Percentiles rank a stretch among this genome's conserved stretches.
Conservation (phyloP, 2,888 invertebrate species). For the Frankliniella fusca region DNA sequence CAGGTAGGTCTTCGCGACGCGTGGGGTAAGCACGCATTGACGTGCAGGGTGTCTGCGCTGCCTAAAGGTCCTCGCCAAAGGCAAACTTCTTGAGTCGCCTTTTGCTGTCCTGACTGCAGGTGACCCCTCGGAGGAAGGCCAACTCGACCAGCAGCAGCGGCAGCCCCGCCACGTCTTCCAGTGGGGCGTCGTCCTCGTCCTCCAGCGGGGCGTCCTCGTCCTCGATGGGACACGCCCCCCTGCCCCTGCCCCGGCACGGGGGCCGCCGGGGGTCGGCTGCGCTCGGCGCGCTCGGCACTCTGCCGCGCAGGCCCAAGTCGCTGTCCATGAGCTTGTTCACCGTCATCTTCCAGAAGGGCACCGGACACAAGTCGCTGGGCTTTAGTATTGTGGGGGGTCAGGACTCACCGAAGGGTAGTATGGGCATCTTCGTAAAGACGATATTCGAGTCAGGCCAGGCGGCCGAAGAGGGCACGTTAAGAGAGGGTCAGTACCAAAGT, state of each 20-base stretch:
- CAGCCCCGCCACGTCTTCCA: background rate
- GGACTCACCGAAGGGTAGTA: conserved; percentile 80
- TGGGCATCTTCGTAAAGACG: conserved; percentile 86
- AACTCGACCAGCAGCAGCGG: background rate
- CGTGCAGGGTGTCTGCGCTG: no score
- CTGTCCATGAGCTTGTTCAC: conserved; percentile 46
- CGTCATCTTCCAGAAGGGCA: conserved; percentile 74
- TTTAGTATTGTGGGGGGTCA: conserved; percentile 87
- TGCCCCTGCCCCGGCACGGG: conserved; percentile 18
- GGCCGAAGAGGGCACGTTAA: conserved; percentile 74
- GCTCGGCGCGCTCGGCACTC: conserved; percentile 30
- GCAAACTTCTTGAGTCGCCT: background rate
- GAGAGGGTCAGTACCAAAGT: conserved; percentile 62
- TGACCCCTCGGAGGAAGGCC: background rate
- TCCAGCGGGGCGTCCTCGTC: conserved; percentile 4
- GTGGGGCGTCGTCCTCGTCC: background rate
- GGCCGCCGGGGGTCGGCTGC: conserved; percentile 29
- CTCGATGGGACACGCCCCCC: background rate
- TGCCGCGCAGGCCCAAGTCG: conserved; percentile 43
- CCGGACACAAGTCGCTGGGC: conserved; percentile 77
- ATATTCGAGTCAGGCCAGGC: conserved; percentile 83
- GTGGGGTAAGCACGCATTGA: no score
- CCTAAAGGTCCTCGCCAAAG: no score
- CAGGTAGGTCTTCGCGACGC: background rate
- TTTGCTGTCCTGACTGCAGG: background rate